These are phyloP conservation scores for Holacanthus passer DNA, from an alignment of 2,113 vertebrate species.

Conservation along the genomic window DNA sequence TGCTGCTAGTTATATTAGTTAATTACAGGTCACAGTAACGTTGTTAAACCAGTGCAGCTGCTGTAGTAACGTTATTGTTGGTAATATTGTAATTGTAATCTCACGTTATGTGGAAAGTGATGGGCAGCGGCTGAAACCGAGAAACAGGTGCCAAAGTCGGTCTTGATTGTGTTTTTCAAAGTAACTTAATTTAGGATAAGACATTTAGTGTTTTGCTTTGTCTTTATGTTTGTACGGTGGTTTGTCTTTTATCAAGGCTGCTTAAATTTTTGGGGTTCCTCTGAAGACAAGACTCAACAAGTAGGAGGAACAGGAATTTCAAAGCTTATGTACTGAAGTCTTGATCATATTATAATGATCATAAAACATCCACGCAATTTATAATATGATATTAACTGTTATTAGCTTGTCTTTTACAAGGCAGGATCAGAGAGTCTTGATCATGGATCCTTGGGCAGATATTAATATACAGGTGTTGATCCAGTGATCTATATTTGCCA, in stretches of 20 bases:
- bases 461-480: not conserved
- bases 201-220: not conserved
- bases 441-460: not conserved
- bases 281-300: slow-evolving; percentile 7
- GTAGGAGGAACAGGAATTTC: not conserved
- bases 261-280: not conserved
- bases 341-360: too few relatives aligned
- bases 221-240: not conserved
- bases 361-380: too few relatives aligned
- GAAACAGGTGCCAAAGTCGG: not conserved
- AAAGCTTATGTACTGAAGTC: too few relatives aligned
- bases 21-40: too few relatives aligned
- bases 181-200: not conserved
- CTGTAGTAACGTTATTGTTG: not conserved
- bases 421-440: not conserved
- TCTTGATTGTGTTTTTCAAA: not conserved
- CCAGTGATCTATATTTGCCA: not conserved
- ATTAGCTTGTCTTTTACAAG: not conserved
- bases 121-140: not conserved
- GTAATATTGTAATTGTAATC: not conserved
- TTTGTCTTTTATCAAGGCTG: not conserved
- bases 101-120: not conserved
- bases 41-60: not conserved
- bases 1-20: not conserved
- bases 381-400: too few relatives aligned